Evolutionary conservation across 2,888 invertebrate genomes (phyloP), one percentile per base, ranked within the genome.

Genomic region (Drosophila tanythrix): DNA sequence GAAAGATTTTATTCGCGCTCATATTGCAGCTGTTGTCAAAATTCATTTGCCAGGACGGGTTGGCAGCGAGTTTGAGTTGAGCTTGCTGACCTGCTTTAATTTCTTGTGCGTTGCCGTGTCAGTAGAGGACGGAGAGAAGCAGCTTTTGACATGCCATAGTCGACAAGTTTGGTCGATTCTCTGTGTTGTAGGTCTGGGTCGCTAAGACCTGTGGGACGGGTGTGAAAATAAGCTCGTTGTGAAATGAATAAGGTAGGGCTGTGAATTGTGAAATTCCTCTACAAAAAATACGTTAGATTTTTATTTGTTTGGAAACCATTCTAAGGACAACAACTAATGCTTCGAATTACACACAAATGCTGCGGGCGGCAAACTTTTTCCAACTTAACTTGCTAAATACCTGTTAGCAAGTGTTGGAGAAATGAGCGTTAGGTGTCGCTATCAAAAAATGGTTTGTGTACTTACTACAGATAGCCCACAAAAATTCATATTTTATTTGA

Each of bases 1-100:
- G 93, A 91, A 95, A 95, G 87, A 96, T 95, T 93, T 95, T 96
- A 67, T 94, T 93, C 70, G 96, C 93, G 92, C 94, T 95, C 96
- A 96, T 96, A 70, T 65, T 35, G 64, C 52, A 55, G 64, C 65
- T 70, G 74, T 70, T 70, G 67, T 70, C 31, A 57, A 59, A 82
- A 78, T 79, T 80, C 79, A 74, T 74, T 62, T 55, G 62, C 63
- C 48, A 46, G 29, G 33, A 38, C 48, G 10, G 52, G 36, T 35
- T 55, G 36, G 33, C 10, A 25, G 40, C 27, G 38, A 46, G 36
- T 38, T 7, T 51, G 36, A n/a, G 29, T 48, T 74, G 43, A 60
- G 58, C 81, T 84, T 73, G 88, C 90, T 88, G 87, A 89, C 90
- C 87, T 87, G 87, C 83, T 87, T 87, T 87, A 85, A 85, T 79